A percentile compares a stretch with the other conserved stretches of the same genome.
These are phyloP conservation scores for Diglossa cyanea DNA, from an alignment of 2,797 vertebrate genomes.

Conservation along the genomic window DNA sequence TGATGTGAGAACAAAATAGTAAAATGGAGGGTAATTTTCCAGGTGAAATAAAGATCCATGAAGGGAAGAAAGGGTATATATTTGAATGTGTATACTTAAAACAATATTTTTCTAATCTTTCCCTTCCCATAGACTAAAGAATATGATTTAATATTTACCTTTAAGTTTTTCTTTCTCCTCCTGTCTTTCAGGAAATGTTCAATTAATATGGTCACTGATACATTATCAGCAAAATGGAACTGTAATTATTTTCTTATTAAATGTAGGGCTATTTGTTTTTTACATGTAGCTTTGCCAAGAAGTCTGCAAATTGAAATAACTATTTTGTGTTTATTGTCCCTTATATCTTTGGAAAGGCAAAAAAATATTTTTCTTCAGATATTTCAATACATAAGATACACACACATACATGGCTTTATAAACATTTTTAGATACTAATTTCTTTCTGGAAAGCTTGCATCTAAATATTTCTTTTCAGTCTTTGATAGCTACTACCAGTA, in stretches of 20 bases:
- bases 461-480: not conserved
- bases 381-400: not conserved
- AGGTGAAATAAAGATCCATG: not conserved
- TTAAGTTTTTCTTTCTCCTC: not conserved
- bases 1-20: constrained; percentile 26
- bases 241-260: not conserved
- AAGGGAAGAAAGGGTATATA: not conserved
- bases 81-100: not conserved
- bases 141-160: not conserved
- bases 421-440: not conserved
- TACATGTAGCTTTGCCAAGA: not conserved
- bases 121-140: not conserved
- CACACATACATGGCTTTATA: not conserved
- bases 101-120: not conserved
- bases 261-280: not conserved
- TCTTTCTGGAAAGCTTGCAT: not conserved
- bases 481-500: not conserved
- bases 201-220: not conserved
- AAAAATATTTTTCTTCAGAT: not conserved
- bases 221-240: not conserved
- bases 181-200: not conserved
- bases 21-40: constrained; percentile 39
- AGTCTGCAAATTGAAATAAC: not conserved
- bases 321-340: not conserved
- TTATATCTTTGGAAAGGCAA: not conserved